phyloP scores from a whole-genome alignment of 1,140 invertebrate genomes.

The Gryon sp. region DNA sequence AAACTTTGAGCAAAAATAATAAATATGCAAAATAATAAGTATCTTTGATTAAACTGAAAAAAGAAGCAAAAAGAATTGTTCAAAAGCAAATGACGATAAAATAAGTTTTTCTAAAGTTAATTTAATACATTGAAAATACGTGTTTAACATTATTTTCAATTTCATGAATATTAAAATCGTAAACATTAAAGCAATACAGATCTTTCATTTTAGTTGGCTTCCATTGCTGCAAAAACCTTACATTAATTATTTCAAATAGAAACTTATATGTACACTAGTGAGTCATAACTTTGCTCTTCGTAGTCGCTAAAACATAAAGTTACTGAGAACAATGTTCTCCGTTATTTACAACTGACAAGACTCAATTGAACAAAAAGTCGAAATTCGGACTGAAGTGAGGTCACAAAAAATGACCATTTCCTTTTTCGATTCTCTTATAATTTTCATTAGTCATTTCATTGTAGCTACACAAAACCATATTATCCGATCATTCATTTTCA shows the following conservation, averaged over 20 bases:
- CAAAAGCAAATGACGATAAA: constrained; percentile 1
- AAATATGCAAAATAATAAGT: no score
- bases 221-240: constrained; percentile 44
- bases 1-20: no score
- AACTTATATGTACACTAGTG: constrained; percentile 51
- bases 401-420: background rate
- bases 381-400: constrained; percentile 18
- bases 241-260: constrained; percentile 55
- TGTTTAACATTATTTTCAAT: no score
- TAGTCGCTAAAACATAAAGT: constrained; percentile 43
- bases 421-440: constrained; percentile 1
- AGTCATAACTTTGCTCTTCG: constrained; percentile 43
- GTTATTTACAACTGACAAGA: constrained; percentile 45
- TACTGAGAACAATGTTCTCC: constrained; percentile 22
- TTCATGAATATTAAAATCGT: background rate
- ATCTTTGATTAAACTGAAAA: no score
- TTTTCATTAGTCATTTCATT: constrained; percentile 9
- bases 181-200: constrained; percentile 51
- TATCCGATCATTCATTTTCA: no score
- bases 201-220: constrained; percentile 6
- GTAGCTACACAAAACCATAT: background rate
- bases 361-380: constrained; percentile 39
- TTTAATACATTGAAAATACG: no score
- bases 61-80: background rate
- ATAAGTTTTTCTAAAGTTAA: constrained; percentile 1